phyloP scores from a whole-genome alignment of 2,797 vertebrate species.

The Rousettus madagascariensis region DNA sequence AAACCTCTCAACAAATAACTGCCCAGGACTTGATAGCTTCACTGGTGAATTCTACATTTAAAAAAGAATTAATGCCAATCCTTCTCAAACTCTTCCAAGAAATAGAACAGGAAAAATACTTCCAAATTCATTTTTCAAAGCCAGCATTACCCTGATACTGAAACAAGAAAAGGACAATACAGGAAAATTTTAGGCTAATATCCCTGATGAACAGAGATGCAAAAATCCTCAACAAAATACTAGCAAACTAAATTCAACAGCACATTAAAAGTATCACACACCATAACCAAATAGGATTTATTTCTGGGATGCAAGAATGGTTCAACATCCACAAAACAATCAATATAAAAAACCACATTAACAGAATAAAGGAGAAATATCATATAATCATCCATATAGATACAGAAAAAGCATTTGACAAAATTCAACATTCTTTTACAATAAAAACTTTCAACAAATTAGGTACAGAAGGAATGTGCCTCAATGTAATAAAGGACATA shows the following conservation, averaged over 20 bases:
- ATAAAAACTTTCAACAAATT: neutral
- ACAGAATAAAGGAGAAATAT: neutral
- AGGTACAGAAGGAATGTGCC: neutral
- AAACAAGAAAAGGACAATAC: neutral
- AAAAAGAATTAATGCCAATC: neutral
- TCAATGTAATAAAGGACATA: neutral
- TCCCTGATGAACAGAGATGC: neutral
- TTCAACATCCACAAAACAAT: neutral
- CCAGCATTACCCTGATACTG: neutral
- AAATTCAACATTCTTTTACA: neutral
- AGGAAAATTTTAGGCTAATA: neutral
- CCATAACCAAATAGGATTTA: neutral
- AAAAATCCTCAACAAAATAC: neutral
- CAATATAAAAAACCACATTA: neutral
- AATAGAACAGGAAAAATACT: neutral
- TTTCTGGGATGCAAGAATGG: neutral
- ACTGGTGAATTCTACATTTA: neutral
- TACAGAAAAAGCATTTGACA: neutral
- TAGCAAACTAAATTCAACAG: neutral
- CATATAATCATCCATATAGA: neutral
- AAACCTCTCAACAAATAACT: neutral
- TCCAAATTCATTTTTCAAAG: neutral
- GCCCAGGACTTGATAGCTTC: neutral
- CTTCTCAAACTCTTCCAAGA: neutral
- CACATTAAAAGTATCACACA: neutral